phyloP scores from a whole-genome alignment of 64 coral and sea anemone species.

The Montipora sp. region DNA sequence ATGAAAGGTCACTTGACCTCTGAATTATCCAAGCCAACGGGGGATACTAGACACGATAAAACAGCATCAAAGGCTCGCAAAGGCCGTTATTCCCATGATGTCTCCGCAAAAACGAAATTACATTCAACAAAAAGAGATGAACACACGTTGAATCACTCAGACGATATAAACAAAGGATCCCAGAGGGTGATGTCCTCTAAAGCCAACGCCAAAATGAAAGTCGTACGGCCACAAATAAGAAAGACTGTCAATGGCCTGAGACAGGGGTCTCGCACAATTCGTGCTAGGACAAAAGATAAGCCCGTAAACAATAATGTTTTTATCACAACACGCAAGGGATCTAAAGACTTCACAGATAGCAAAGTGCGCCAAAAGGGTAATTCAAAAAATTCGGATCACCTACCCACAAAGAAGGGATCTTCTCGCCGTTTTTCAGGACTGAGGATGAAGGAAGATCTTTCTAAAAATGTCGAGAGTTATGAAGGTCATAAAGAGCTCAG shows the following conservation, averaged over 20 bases:
- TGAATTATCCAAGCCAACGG: not conserved
- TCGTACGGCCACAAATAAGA: not conserved
- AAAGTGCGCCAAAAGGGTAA: not conserved
- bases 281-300: not conserved
- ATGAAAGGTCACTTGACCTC: not conserved
- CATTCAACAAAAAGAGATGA: not conserved
- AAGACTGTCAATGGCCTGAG: not conserved
- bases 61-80: not conserved
- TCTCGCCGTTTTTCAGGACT: not conserved
- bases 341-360: not conserved
- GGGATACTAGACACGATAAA: not conserved
- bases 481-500: not conserved
- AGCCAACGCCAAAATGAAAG: too few relatives aligned
- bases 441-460: not conserved
- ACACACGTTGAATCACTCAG: not conserved
- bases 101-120: not conserved
- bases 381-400: not conserved
- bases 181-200: not conserved
- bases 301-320: not conserved
- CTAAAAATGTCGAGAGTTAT: not conserved
- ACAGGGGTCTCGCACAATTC: not conserved
- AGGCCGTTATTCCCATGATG: not conserved
- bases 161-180: not conserved
- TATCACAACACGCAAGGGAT: not conserved
- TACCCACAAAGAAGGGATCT: not conserved